These are phyloP conservation scores for Drosophila mauritiana DNA, from an alignment of 1,140 invertebrate species.

Conservation along the genomic window DNA sequence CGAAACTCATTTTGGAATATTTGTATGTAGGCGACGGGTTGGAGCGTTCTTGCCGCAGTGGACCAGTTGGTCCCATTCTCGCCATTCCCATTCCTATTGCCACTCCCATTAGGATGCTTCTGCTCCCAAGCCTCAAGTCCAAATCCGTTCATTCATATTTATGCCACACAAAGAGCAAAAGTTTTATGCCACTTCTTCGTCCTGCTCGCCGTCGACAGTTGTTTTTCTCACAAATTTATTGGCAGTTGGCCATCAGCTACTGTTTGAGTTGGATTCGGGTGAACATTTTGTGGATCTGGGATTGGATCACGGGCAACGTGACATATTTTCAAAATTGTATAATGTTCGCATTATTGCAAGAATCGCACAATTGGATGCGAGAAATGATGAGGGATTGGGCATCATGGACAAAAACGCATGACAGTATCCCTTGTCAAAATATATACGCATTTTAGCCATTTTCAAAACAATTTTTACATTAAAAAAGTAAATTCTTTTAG, in stretches of 20 bases:
- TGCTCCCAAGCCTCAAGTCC: conserved; percentile 11
- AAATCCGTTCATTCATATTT: conserved; percentile 77
- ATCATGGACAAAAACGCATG: conserved; percentile 5
- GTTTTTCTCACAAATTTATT: conserved; percentile 76
- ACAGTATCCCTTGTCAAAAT: conserved; percentile 43
- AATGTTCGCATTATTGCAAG: conserved; percentile 66
- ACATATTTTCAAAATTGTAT: conserved; percentile 71
- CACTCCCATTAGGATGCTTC: not conserved
- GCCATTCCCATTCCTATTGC: not conserved
- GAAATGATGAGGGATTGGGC: not conserved
- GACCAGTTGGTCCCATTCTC: conserved; percentile 20
- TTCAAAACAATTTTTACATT: conserved; percentile 21
- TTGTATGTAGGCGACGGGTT: not conserved
- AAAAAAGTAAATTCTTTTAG: not conserved
- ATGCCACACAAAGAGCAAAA: conserved; percentile 76
- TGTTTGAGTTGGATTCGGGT: conserved; percentile 37
- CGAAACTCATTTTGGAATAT: conserved; percentile 26
- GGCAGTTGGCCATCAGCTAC: conserved; percentile 68
- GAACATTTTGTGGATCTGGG: not conserved
- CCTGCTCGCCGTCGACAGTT: conserved; percentile 64
- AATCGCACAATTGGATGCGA: conserved; percentile 37
- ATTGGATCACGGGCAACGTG: conserved; percentile 47
- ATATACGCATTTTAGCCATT: conserved; percentile 31
- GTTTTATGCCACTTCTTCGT: conserved; percentile 68
- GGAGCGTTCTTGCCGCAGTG: conserved; percentile 28